Conservation (phyloP, 1,140 invertebrate species). For the Sarcophaga bullata region DNA sequence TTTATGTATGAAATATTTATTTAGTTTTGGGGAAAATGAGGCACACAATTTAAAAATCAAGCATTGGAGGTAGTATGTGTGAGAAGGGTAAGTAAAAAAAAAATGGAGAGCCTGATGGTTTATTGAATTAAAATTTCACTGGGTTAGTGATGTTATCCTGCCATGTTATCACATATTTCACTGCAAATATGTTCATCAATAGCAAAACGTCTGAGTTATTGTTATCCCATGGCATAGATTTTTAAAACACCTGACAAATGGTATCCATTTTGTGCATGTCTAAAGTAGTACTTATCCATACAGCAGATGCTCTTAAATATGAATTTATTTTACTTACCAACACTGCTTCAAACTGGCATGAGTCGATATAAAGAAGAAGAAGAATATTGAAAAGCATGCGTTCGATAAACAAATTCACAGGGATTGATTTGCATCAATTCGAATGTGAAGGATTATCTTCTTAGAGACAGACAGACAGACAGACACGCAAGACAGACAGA, state of each 20-base stretch:
- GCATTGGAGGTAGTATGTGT: too few species aligned
- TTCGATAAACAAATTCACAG: neutral
- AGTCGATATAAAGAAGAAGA: constrained; percentile 2
- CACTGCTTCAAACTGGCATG: neutral
- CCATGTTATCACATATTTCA: too few species aligned
- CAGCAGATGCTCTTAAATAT: neutral
- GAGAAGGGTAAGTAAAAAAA: too few species aligned
- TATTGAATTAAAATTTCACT: too few species aligned
- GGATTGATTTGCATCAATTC: constrained; percentile 18
- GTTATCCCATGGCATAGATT: neutral
- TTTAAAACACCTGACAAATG: neutral
- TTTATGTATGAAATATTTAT: neutral
- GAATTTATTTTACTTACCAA: neutral
- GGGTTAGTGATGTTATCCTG: too few species aligned
- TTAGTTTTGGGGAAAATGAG: neutral
- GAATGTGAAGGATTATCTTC: neutral
- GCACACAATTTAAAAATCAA: neutral
- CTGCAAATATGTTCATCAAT: neutral
- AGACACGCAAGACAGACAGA: too few species aligned
- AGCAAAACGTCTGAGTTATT: too few species aligned
- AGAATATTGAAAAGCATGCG: neutral
- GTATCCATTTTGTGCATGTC: neutral
- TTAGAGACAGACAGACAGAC: too few species aligned
- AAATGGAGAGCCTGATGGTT: too few species aligned
- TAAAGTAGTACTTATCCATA: constrained; percentile 15